A percentile compares a stretch with the other conserved stretches of the same genome.
Conservation (phyloP, 2,888 invertebrate species). For the Heliconius erato region DNA sequence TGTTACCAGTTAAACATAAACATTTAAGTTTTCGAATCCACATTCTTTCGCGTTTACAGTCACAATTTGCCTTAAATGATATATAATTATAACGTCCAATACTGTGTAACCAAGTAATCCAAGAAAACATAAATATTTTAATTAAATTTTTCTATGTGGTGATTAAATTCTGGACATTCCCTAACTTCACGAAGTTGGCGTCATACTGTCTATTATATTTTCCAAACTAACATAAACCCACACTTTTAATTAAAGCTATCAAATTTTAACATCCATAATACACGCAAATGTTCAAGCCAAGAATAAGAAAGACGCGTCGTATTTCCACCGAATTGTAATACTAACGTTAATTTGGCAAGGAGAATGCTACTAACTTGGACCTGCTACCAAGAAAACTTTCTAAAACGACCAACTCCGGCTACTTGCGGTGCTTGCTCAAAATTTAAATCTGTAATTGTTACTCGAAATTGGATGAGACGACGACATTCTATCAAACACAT, state of each 20-base stretch:
- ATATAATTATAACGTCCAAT: too few relatives aligned
- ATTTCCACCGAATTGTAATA: conserved; percentile 50
- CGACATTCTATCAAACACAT: conserved; percentile 53
- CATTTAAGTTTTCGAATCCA: too few relatives aligned
- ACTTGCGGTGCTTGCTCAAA: conserved; percentile 51
- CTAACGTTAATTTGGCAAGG: conserved; percentile 54
- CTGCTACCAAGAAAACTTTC: conserved; percentile 52
- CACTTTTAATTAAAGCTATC: conserved; percentile 10
- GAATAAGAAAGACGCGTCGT: conserved; percentile 31
- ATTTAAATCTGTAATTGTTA: conserved; percentile 61
- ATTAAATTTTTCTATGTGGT: not conserved
- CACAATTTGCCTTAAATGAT: too few relatives aligned
- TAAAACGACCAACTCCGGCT: conserved; percentile 46
- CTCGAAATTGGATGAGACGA: conserved; percentile 56
- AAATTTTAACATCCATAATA: conserved; percentile 10
- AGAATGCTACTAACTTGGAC: too few relatives aligned
- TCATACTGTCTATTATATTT: not conserved
- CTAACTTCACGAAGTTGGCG: not conserved
- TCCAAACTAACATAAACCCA: not conserved
- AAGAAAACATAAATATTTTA: not conserved
- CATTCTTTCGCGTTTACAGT: too few relatives aligned
- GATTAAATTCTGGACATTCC: not conserved
- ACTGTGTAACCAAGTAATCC: not conserved
- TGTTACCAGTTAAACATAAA: too few relatives aligned
- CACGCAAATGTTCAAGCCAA: conserved; percentile 26